Percentiles rank a stretch among this genome's conserved stretches.
Evolutionary conservation across 2,888 invertebrate species (phyloP).

Genomic region (Anoplius nigerrimus): DNA sequence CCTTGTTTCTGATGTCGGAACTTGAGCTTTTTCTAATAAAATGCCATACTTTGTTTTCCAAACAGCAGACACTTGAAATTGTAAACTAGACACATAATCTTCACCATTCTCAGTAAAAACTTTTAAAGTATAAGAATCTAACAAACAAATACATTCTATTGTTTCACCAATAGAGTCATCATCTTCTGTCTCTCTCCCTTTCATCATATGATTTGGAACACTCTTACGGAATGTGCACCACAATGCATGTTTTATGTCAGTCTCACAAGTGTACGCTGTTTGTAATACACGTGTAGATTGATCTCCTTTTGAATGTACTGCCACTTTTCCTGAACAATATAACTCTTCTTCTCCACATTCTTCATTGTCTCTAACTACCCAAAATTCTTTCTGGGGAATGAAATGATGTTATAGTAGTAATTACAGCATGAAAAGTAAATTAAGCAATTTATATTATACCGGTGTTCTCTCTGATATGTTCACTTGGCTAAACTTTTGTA

Average conservation of each 20-base stretch:
- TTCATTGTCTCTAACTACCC: slow-evolving; percentile 77
- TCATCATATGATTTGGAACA: slow-evolving; percentile 76
- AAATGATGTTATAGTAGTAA: background rate
- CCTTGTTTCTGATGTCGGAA: slow-evolving; percentile 54
- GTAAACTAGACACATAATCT: slow-evolving; percentile 88
- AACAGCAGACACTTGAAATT: slow-evolving; percentile 84
- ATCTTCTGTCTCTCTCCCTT: slow-evolving; percentile 76
- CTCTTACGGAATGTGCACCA: slow-evolving; percentile 81
- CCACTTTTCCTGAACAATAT: slow-evolving; percentile 89
- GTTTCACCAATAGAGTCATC: slow-evolving; percentile 76
- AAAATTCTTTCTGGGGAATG: slow-evolving; percentile 68
- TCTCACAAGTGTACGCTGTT: slow-evolving; percentile 86
- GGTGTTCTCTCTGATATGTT: slow-evolving; percentile 80
- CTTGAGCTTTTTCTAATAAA: slow-evolving; percentile 82
- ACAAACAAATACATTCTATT: slow-evolving; percentile 83
- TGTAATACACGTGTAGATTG: slow-evolving; percentile 63
- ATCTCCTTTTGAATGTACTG: slow-evolving; percentile 77
- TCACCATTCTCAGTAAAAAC: slow-evolving; percentile 88
- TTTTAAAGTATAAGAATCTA: slow-evolving; percentile 85
- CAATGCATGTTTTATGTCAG: slow-evolving; percentile 87
- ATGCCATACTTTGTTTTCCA: slow-evolving; percentile 93
- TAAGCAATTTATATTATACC: slow-evolving; percentile 52
- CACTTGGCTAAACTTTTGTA: slow-evolving; percentile 86
- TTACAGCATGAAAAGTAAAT: background rate
- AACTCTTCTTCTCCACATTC: slow-evolving; percentile 86